These are phyloP conservation scores for Caenorhabditis sp. DNA, from an alignment of 2,888 invertebrate genomes.

Conservation along the genomic window DNA sequence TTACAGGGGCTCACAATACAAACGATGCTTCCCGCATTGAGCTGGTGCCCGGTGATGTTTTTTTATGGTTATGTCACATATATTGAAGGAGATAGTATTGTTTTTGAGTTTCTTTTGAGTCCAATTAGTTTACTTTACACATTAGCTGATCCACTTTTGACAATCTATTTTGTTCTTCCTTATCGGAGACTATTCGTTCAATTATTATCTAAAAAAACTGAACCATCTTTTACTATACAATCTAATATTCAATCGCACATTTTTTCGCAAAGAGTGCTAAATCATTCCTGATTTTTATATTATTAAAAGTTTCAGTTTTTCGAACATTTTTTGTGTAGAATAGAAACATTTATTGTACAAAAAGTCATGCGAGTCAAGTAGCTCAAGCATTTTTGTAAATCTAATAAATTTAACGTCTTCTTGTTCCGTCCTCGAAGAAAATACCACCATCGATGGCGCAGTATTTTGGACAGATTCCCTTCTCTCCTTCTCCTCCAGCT, in stretches of 20 bases:
- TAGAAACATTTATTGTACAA: not conserved
- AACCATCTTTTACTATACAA: too few relatives aligned
- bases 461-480: conserved; percentile 49
- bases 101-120: conserved; percentile 17
- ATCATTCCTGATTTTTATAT: too few relatives aligned
- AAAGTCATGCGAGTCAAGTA: not conserved
- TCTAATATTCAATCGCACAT: too few relatives aligned
- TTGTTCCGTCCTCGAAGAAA: conserved; percentile 12
- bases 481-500: conserved; percentile 37
- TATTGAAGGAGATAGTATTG: conserved; percentile 6
- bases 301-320: not conserved
- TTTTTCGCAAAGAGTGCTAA: too few relatives aligned
- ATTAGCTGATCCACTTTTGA: conserved; percentile 23
- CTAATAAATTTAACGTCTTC: conserved; percentile 2
- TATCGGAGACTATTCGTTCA: conserved; percentile 16
- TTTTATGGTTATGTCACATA: conserved; percentile 21
- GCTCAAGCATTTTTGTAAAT: not conserved
- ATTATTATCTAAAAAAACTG: not conserved
- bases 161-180: conserved; percentile 26
- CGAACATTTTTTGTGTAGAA: not conserved
- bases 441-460: conserved; percentile 15
- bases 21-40: conserved; percentile 17
- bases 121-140: conserved; percentile 17
- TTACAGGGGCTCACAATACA: conserved; percentile 29
- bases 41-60: conserved; percentile 17